A percentile compares a stretch with the other conserved stretches of the same genome.
These are phyloP conservation scores for Anseranas semipalmata DNA, from an alignment of 2,113 vertebrate genomes.

Conservation along the genomic window DNA sequence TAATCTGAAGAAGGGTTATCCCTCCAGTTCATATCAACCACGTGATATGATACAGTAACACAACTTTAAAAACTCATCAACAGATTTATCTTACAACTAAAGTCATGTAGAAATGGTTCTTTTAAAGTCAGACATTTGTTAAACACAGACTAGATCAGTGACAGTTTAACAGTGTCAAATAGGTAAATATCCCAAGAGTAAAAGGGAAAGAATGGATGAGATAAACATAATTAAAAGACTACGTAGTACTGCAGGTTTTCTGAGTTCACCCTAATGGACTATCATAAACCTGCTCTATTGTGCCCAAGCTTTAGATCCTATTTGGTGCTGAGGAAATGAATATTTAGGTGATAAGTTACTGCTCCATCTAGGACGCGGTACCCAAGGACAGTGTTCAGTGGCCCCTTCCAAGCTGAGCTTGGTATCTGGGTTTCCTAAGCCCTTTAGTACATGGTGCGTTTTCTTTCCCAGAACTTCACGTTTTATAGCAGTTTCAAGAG, in stretches of 20 bases:
- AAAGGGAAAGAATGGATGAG: neutral
- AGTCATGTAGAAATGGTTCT: neutral
- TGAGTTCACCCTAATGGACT: neutral
- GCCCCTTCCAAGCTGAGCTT: neutral
- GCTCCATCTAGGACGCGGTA: neutral
- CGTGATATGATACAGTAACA: neutral
- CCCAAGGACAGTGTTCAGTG: neutral
- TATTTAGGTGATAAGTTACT: neutral
- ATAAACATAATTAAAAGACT: neutral
- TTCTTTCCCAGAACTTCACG: neutral
- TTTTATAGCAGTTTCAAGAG: neutral
- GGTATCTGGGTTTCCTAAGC: neutral
- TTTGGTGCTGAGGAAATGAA: neutral
- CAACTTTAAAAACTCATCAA: neutral
- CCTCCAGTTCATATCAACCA: neutral
- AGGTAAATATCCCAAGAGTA: neutral
- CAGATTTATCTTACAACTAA: neutral
- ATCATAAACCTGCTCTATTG: neutral
- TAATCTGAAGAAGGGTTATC: neutral
- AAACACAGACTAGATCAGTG: neutral
- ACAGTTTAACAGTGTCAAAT: neutral
- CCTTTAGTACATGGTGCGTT: fast-evolving
- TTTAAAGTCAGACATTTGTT: neutral
- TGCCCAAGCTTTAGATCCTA: neutral
- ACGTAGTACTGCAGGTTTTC: neutral